Percentiles rank a stretch among this genome's conserved stretches.
Evolutionary conservation across 1,140 invertebrate species (phyloP).

Genomic region (Conopomorpha cramerella): DNA sequence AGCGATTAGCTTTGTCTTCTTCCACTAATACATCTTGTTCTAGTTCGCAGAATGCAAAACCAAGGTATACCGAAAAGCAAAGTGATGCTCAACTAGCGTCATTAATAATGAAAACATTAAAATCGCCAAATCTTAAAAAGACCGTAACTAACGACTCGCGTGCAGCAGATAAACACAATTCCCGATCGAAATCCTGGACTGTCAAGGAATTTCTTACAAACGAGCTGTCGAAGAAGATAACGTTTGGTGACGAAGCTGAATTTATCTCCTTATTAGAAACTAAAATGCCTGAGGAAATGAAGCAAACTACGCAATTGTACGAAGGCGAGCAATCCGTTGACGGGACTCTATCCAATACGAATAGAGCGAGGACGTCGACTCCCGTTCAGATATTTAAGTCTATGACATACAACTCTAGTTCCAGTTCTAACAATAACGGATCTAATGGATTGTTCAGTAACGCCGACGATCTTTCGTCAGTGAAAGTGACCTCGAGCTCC

Average conservation of each 20-base stretch:
- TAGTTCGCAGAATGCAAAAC: constrained; percentile 33
- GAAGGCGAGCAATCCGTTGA: constrained; percentile 15
- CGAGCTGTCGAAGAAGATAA: constrained; percentile 44
- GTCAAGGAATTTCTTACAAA: constrained; percentile 47
- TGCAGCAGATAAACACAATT: constrained; percentile 31
- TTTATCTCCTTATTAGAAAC: constrained; percentile 43
- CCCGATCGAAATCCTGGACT: constrained; percentile 36
- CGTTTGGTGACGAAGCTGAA: constrained; percentile 32
- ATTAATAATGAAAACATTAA: too few relatives aligned
- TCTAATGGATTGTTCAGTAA: constrained; percentile 54
- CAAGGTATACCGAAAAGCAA: constrained; percentile 25
- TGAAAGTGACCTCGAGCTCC: constrained; percentile 51
- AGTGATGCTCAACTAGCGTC: too few relatives aligned
- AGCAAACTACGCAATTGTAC: constrained; percentile 13
- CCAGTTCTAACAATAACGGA: constrained; percentile 30
- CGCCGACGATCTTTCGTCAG: constrained; percentile 58
- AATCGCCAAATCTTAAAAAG: neutral
- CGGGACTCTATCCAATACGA: constrained; percentile 16
- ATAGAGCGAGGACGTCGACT: constrained; percentile 57
- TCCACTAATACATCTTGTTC: constrained; percentile 64
- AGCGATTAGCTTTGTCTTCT: constrained; percentile 65
- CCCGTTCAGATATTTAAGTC: constrained; percentile 56
- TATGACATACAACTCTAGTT: constrained; percentile 42
- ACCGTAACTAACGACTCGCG: constrained; percentile 5
- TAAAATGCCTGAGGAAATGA: constrained; percentile 41